A percentile compares a stretch with the other conserved stretches of the same genome.
phyloP scores from a whole-genome alignment of 2,888 invertebrate species.

The Agrochola macilenta region DNA sequence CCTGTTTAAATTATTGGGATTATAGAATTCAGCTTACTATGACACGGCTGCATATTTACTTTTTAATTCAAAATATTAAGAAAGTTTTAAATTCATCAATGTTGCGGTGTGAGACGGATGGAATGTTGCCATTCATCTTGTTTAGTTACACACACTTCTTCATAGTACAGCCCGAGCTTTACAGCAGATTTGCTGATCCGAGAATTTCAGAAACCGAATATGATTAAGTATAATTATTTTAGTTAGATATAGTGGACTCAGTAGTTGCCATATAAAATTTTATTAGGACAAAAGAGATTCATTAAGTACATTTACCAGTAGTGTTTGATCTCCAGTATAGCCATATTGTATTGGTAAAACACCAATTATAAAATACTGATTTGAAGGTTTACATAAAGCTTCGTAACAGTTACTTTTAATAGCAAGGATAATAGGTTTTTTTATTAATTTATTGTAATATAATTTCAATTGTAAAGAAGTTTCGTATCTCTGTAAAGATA shows the following conservation, averaged over 20 bases:
- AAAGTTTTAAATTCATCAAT: neutral
- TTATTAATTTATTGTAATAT: conserved; percentile 50
- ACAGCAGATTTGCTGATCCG: neutral
- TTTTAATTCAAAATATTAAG: neutral
- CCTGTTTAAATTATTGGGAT: neutral
- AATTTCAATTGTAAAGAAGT: conserved; percentile 5
- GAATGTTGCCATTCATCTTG: neutral
- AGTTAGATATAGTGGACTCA: neutral
- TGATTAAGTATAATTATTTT: neutral
- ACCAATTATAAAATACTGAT: conserved; percentile 49
- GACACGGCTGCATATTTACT: neutral
- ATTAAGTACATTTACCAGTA: conserved; percentile 47
- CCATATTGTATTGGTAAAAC: conserved; percentile 40
- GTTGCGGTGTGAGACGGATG: neutral
- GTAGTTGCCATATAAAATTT: neutral
- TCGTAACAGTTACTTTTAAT: conserved; percentile 34
- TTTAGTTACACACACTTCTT: neutral
- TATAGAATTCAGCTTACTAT: neutral
- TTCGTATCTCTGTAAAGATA: neutral
- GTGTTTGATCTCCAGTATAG: conserved; percentile 29
- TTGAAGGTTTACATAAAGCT: conserved; percentile 50
- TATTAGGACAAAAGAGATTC: conserved; percentile 6
- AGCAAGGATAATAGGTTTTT: conserved; percentile 4
- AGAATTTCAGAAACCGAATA: neutral
- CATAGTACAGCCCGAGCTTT: neutral